These are phyloP conservation scores for Aptenodytes forsteri DNA, from an alignment of 2,113 vertebrate species.

Conservation along the genomic window DNA sequence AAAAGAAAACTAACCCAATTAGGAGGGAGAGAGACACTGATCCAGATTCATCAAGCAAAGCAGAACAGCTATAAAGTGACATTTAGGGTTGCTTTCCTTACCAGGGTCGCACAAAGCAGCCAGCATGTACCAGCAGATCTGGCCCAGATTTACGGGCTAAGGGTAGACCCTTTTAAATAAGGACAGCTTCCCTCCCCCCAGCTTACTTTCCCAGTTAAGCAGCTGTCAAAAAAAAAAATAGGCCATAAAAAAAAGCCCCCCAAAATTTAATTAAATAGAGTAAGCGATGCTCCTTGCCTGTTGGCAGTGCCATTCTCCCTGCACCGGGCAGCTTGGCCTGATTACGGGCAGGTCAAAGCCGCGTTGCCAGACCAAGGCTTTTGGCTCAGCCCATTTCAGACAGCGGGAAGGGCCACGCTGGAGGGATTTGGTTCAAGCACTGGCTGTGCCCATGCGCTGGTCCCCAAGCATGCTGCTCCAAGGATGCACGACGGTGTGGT, in stretches of 20 bases:
- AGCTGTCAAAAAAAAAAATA: neutral
- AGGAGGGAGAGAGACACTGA: neutral
- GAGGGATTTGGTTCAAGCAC: neutral
- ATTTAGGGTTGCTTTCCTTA: slow-evolving; percentile 7
- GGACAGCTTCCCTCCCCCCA: neutral
- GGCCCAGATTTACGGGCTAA: neutral
- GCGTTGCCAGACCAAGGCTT: neutral
- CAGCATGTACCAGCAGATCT: neutral
- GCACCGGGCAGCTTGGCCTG: neutral
- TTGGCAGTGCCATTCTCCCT: neutral
- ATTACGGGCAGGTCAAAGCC: rapidly evolving
- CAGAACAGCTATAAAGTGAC: neutral
- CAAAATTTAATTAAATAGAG: neutral
- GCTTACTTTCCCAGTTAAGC: neutral
- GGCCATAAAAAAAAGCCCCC: neutral
- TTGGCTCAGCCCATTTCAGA: neutral
- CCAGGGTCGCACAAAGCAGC: neutral
- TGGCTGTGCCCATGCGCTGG: rapidly evolving
- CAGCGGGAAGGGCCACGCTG: neutral
- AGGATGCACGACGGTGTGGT: rapidly evolving
- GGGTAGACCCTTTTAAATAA: neutral
- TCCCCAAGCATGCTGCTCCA: neutral
- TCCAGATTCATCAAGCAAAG: neutral
- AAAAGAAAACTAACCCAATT: slow-evolving; percentile 28
- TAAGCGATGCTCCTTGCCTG: neutral